Conservation (phyloP, 2,888 invertebrate species). For the Lepidonotus clava region DNA sequence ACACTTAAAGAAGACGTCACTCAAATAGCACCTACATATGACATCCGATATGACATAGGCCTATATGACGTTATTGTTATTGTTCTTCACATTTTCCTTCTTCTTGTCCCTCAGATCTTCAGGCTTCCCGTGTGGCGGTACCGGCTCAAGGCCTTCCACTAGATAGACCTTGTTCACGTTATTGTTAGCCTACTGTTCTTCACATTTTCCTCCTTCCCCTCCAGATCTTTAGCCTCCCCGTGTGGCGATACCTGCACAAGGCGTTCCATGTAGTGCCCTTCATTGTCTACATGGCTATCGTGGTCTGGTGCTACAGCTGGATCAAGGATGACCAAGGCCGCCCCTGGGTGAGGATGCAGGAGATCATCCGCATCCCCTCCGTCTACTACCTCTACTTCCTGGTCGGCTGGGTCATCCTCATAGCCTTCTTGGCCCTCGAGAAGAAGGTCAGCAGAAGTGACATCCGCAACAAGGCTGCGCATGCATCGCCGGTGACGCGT, state of each 20-base stretch:
- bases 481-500: background rate
- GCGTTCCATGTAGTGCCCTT: constrained; percentile 60
- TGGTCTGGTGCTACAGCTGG: constrained; percentile 62
- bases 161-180: too few species aligned
- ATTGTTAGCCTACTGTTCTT: too few species aligned
- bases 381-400: constrained; percentile 58
- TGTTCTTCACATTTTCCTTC: too few species aligned
- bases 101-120: too few species aligned
- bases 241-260: constrained; percentile 62
- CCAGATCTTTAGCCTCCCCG: constrained; percentile 61
- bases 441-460: background rate
- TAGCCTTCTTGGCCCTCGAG: constrained; percentile 28
- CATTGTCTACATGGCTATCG: constrained; percentile 56
- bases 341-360: constrained; percentile 61
- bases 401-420: constrained; percentile 34
- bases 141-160: too few species aligned
- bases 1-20: too few species aligned
- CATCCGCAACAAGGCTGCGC: background rate
- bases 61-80: too few species aligned
- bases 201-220: too few species aligned
- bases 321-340: constrained; percentile 62
- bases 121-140: too few species aligned
- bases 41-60: too few species aligned
- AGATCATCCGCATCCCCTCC: constrained; percentile 64
- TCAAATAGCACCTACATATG: too few species aligned